Conservation (phyloP, 2,797 vertebrate genomes). For the Iguana delicatissima region DNA sequence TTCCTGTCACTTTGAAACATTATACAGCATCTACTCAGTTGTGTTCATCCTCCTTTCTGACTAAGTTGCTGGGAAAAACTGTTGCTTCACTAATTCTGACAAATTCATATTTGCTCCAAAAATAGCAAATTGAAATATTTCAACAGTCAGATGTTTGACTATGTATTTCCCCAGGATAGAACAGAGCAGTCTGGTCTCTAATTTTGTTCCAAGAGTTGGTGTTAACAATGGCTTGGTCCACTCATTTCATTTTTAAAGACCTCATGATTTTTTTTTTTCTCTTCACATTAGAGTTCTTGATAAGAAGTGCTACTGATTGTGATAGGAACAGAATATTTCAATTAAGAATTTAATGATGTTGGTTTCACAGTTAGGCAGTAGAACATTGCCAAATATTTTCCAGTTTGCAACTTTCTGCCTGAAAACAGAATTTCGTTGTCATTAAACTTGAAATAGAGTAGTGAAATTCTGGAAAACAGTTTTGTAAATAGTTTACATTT, state of each 20-base stretch:
- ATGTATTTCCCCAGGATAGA: neutral
- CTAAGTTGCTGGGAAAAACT: neutral
- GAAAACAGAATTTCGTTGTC: neutral
- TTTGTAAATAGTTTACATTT: neutral
- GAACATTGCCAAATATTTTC: neutral
- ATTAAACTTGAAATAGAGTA: neutral
- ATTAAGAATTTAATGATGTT: neutral
- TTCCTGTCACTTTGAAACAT: conserved; percentile 66
- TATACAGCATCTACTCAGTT: conserved; percentile 61
- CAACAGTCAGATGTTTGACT: conserved; percentile 36
- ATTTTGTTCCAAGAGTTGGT: conserved; percentile 17
- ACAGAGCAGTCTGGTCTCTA: neutral
- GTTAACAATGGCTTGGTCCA: conserved; percentile 8
- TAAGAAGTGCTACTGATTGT: neutral
- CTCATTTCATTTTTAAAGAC: neutral
- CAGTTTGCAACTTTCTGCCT: neutral
- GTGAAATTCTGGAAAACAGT: neutral
- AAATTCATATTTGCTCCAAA: conserved; percentile 40
- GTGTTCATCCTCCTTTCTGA: conserved; percentile 43
- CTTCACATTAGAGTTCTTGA: neutral
- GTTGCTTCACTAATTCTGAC: conserved; percentile 45
- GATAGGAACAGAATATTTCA: neutral
- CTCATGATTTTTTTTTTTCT: neutral
- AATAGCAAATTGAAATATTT: conserved; percentile 45
- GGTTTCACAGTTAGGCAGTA: conserved; percentile 22